Evolutionary conservation across 2,888 invertebrate species (phyloP).

Genomic region (Rhimphoctona megacephalus): DNA sequence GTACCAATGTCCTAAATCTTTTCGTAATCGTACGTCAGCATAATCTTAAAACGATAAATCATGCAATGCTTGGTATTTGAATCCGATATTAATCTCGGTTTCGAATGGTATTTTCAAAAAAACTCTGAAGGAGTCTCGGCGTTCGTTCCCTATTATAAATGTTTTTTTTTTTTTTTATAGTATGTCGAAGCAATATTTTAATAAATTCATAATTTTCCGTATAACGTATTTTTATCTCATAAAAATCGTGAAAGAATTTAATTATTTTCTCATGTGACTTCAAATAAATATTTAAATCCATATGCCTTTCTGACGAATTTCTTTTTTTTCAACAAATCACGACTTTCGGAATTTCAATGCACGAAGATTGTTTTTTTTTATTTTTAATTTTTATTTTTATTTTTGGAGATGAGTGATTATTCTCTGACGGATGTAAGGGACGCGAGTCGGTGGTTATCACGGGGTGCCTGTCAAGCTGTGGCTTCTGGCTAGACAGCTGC

Average conservation of each 20-base stretch:
- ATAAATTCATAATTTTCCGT: too few relatives aligned
- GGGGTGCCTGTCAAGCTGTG: constrained; percentile 59
- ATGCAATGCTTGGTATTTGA: background rate
- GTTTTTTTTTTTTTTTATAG: too few relatives aligned
- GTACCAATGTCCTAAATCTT: too few relatives aligned
- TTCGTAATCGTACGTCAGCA: too few relatives aligned
- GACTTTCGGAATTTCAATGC: background rate
- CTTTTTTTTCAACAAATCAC: background rate
- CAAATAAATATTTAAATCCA: background rate
- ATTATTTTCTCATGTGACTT: background rate
- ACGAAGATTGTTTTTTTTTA: background rate
- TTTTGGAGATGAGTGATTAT: constrained; percentile 42
- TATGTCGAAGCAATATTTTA: too few relatives aligned
- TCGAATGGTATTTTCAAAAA: too few relatives aligned
- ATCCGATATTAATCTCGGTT: background rate
- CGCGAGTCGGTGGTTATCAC: constrained; percentile 43
- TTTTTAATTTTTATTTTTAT: too few relatives aligned
- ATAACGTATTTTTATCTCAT: too few relatives aligned
- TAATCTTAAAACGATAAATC: background rate
- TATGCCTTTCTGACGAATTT: background rate
- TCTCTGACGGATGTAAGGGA: constrained; percentile 25
- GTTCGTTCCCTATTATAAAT: too few relatives aligned
- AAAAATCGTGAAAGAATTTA: background rate
- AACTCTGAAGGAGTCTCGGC: too few relatives aligned
- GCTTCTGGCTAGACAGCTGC: constrained; percentile 63